These are phyloP conservation scores for Erannis defoliaria DNA, from an alignment of 2,888 invertebrate genomes.

Conservation along the genomic window DNA sequence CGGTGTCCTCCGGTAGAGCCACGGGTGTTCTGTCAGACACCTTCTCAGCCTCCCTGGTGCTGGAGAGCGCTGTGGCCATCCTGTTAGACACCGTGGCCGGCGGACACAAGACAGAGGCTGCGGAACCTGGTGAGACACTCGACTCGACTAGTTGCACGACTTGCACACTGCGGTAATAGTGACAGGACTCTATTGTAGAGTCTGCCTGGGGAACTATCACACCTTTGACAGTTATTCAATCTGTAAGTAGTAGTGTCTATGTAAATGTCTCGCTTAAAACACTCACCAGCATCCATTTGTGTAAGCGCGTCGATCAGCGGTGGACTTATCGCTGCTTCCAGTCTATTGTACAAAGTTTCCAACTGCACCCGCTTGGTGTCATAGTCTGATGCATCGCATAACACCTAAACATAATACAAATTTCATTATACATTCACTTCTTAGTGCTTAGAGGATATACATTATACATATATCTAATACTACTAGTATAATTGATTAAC, in stretches of 20 bases:
- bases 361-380: slow-evolving; percentile 92
- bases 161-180: no score
- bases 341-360: slow-evolving; percentile 95
- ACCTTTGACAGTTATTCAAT: no score
- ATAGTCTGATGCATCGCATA: slow-evolving; percentile 88
- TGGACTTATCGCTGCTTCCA: slow-evolving; percentile 96
- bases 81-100: slow-evolving; percentile 58
- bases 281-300: slow-evolving; percentile 71
- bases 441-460: no score
- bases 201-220: no score
- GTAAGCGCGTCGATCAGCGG: slow-evolving; percentile 95
- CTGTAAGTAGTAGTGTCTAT: no score
- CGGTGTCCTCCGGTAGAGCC: slow-evolving; percentile 51
- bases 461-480: no score
- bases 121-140: slow-evolving; percentile 25
- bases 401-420: slow-evolving; percentile 56
- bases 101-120: slow-evolving; percentile 44
- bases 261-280: no score
- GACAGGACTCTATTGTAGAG: no score
- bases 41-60: slow-evolving; percentile 68
- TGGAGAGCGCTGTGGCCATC: slow-evolving; percentile 61
- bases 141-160: neutral
- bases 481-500: no score
- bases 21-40: slow-evolving; percentile 67
- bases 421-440: neutral